These are phyloP conservation scores for Antrozous pallidus DNA, from an alignment of 2,797 vertebrate genomes.

Conservation along the genomic window DNA sequence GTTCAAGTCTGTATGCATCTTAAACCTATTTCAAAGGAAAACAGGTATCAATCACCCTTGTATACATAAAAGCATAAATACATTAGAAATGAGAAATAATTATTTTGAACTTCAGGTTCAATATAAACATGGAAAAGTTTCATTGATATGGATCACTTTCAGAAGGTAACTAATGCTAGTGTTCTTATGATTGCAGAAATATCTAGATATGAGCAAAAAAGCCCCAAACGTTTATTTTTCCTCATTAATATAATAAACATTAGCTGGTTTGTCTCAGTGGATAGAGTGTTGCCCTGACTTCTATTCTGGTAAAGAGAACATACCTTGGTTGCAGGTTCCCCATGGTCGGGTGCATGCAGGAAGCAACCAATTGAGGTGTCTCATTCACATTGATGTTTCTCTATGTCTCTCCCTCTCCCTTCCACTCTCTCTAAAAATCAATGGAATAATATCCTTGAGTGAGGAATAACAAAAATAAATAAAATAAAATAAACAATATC, in stretches of 20 bases:
- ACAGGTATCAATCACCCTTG: background rate
- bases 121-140: background rate
- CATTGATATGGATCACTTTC: background rate
- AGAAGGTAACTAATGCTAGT: background rate
- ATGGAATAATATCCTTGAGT: no score
- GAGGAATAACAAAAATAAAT: background rate
- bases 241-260: background rate
- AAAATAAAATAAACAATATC: background rate
- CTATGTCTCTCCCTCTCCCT: no score
- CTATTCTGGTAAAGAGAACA: no score
- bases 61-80: constrained; percentile 48
- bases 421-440: no score
- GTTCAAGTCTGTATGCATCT: constrained; percentile 27
- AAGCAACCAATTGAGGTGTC: no score
- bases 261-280: no score
- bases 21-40: constrained; percentile 43
- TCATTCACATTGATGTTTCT: no score
- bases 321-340: no score
- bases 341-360: no score
- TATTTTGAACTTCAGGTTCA: constrained; percentile 32
- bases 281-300: no score
- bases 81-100: constrained; percentile 34
- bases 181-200: background rate
- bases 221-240: background rate
- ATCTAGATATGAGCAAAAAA: background rate